Base-by-base conservation (phyloP, 2,888 invertebrate species). In the Plemyria rubiginata region DNA sequence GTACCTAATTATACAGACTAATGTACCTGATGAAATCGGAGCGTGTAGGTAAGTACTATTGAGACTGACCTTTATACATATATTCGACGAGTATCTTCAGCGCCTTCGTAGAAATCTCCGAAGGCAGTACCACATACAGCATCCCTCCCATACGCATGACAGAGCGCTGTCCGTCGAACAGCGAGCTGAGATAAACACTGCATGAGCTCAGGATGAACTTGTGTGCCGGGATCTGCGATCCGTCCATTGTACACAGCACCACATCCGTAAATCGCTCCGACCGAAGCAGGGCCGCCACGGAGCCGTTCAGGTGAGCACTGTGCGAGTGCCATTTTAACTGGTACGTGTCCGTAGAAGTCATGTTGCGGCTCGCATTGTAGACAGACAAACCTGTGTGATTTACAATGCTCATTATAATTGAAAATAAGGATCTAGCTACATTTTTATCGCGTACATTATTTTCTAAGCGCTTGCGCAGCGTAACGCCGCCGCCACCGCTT, bases 271-370 rank as follows among this genome's bases (percentile, higher is more conserved):
- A 97, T 71, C 96, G 94, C 81, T 97, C 97, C 77, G 96, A 96
- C 65, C 96, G 95, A 15, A 96, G 94, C 77, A 96, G 86, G 15
- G 96, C 95, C 63, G 97, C 96, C 54, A 97, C 96, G 67, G 96
- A 97, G 55, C 96, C 95, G 87, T 97, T 97, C 76, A 97, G 93
- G 89, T 97, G 96, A 36, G 96, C 94, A 77, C 96, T 95, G 92
- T 96, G 97, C 71, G 97, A 97, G 87, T 97, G 96, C 97, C 97
- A 97, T 93, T 97, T 97, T 57, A 97, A 93, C 87, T 97, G 97
- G 86, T 97, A 97, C 76, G 97, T 97, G 86, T 97, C 97, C 77
- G 94, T 93, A 66, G 93, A 90, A 73, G 92, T 93, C 89, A 93
- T 92, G 72, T 72, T 82, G 55, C 52, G 57, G 64, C 57, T 62